These are phyloP conservation scores for Dicycla oo DNA, from an alignment of 2,888 invertebrate genomes.

Conservation along the genomic window DNA sequence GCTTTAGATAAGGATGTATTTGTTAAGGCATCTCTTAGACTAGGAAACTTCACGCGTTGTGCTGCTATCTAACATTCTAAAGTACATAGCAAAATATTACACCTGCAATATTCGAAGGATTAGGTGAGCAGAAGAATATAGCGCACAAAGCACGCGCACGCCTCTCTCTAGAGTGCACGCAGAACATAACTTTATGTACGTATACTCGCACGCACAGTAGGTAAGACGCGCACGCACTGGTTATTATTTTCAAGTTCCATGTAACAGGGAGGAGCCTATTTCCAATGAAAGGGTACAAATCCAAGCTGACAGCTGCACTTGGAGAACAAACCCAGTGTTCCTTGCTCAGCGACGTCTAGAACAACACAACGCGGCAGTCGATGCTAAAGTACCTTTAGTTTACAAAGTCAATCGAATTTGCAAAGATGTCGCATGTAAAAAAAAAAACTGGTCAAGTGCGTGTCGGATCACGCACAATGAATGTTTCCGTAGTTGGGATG, in stretches of 20 bases:
- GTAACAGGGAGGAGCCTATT: not conserved
- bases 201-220: too few species aligned
- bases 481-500: too few species aligned
- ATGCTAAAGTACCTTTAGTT: not conserved
- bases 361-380: not conserved
- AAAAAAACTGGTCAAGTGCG: too few species aligned
- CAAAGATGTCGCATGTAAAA: conserved; percentile 38
- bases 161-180: too few species aligned
- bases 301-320: not conserved
- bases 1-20: conserved; percentile 27
- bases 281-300: not conserved
- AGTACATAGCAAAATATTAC: not conserved
- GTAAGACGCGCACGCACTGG: too few species aligned
- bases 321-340: not conserved
- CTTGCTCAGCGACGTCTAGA: not conserved
- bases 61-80: conserved; percentile 5
- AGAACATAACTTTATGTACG: too few species aligned
- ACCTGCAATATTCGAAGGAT: not conserved
- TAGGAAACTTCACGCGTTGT: conserved; percentile 19
- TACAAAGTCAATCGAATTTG: conserved; percentile 13
- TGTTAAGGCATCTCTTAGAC: conserved; percentile 15
- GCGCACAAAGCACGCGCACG: too few species aligned
- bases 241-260: not conserved
- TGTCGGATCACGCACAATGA: too few species aligned
- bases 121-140: not conserved